These are phyloP conservation scores for Hylyphantes graminicola DNA, from an alignment of 1,140 invertebrate genomes.

Conservation along the genomic window DNA sequence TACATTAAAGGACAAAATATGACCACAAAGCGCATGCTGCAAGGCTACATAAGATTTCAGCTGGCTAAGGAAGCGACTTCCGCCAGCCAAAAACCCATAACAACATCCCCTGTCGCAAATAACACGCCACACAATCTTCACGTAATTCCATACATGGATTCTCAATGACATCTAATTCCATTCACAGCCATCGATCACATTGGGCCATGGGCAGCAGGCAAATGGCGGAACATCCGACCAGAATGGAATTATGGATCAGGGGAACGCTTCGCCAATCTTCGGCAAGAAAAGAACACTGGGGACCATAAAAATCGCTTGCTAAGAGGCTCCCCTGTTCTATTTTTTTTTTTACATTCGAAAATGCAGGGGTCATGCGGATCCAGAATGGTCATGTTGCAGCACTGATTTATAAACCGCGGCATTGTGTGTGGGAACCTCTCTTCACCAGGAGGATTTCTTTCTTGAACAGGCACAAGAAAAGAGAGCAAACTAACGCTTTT, in stretches of 20 bases:
- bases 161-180: slow-evolving; percentile 31
- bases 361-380: slow-evolving; percentile 44
- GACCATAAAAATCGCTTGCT: slow-evolving; percentile 41
- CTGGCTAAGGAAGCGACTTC: slow-evolving; percentile 1
- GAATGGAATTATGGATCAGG: slow-evolving; percentile 47
- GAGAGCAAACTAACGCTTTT: slow-evolving; percentile 37
- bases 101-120: slow-evolving; percentile 2
- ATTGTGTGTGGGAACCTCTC: slow-evolving; percentile 27
- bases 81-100: slow-evolving; percentile 15
- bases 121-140: slow-evolving; percentile 18
- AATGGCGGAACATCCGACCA: slow-evolving; percentile 34
- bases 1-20: no score
- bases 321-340: neutral
- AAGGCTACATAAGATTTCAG: no score
- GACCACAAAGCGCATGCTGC: no score
- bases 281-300: slow-evolving; percentile 6
- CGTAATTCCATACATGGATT: slow-evolving; percentile 14
- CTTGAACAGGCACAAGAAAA: neutral
- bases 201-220: neutral
- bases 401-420: slow-evolving; percentile 47
- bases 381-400: slow-evolving; percentile 42
- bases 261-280: slow-evolving; percentile 35
- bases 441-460: neutral
- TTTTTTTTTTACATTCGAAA: neutral
- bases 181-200: slow-evolving; percentile 46